Evolutionary conservation across 64 coral and sea anemone genomes (phyloP).

Genomic region (Dendronephthya gigantea): DNA sequence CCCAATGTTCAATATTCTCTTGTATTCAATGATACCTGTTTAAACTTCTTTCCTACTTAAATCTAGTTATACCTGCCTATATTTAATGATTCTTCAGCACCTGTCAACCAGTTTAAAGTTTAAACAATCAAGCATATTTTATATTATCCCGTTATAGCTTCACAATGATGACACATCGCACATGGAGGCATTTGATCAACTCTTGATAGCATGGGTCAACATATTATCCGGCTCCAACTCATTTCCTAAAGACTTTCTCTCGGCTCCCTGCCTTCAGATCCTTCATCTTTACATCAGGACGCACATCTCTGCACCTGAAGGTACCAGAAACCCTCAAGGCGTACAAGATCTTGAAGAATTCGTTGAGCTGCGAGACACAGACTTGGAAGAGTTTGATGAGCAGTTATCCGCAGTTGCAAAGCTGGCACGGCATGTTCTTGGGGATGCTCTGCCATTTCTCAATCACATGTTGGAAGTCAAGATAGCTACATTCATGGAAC

Average conservation of each 20-base stretch:
- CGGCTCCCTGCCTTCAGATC: conserved; percentile 49
- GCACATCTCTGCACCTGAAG: conserved; percentile 60
- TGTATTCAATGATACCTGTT: no score
- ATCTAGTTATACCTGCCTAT: no score
- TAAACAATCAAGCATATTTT: not conserved
- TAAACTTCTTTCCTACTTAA: no score
- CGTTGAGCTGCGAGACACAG: conserved; percentile 73
- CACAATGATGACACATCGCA: conserved; percentile 92
- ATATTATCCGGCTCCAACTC: conserved; percentile 43
- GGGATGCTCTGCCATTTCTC: conserved; percentile 52
- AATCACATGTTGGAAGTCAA: conserved; percentile 57
- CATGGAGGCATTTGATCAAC: conserved; percentile 95
- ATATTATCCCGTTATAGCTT: conserved; percentile 38
- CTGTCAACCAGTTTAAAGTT: conserved; percentile 20
- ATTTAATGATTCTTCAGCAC: no score
- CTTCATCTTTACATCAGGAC: conserved; percentile 73
- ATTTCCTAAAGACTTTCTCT: conserved; percentile 48
- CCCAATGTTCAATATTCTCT: no score
- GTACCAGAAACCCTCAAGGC: conserved; percentile 45
- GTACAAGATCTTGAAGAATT: conserved; percentile 65
- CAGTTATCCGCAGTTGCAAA: conserved; percentile 70
- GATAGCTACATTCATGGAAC: conserved; percentile 45
- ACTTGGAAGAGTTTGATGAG: conserved; percentile 67
- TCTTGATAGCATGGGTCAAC: conserved; percentile 69
- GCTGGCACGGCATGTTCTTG: conserved; percentile 54